phyloP scores from a whole-genome alignment of 1,140 invertebrate species.

The Pachyrhynchus sulphureomaculatus region DNA sequence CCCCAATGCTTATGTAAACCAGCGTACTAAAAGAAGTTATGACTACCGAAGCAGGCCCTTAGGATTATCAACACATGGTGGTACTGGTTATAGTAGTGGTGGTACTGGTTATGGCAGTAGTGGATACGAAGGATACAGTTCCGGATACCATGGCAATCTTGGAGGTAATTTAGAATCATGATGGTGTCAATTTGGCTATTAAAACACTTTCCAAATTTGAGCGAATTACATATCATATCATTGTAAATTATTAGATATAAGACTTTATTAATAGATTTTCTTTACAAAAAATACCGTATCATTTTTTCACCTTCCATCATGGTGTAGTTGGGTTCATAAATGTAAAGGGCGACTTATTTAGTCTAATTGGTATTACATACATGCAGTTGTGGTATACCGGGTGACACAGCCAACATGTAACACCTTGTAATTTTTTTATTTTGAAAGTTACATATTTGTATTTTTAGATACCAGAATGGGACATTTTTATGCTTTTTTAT shows the following conservation, averaged over 20 bases:
- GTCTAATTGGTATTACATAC: too few relatives aligned
- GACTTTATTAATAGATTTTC: neutral
- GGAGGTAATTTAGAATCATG: neutral
- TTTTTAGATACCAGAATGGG: too few relatives aligned
- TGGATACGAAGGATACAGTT: neutral
- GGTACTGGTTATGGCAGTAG: neutral
- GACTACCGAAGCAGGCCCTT: constrained; percentile 8
- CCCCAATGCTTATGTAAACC: constrained; percentile 1
- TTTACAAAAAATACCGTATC: neutral
- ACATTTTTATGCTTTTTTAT: too few relatives aligned
- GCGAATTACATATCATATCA: too few relatives aligned
- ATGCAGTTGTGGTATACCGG: too few relatives aligned
- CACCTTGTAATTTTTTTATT: too few relatives aligned
- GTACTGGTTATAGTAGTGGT: neutral
- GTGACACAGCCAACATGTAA: too few relatives aligned
- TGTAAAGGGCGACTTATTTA: too few relatives aligned
- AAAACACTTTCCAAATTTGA: too few relatives aligned
- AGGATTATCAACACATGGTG: constrained; percentile 1
- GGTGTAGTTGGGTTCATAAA: too few relatives aligned
- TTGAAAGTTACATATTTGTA: too few relatives aligned
- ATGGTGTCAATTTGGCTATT: neutral
- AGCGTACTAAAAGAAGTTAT: constrained; percentile 17
- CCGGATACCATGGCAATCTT: neutral
- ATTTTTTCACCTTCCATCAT: too few relatives aligned
- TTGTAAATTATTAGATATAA: neutral